These are phyloP conservation scores for Umimayanthus chanpuru DNA, from an alignment of 92 coral and sea anemone genomes.

Conservation along the genomic window DNA sequence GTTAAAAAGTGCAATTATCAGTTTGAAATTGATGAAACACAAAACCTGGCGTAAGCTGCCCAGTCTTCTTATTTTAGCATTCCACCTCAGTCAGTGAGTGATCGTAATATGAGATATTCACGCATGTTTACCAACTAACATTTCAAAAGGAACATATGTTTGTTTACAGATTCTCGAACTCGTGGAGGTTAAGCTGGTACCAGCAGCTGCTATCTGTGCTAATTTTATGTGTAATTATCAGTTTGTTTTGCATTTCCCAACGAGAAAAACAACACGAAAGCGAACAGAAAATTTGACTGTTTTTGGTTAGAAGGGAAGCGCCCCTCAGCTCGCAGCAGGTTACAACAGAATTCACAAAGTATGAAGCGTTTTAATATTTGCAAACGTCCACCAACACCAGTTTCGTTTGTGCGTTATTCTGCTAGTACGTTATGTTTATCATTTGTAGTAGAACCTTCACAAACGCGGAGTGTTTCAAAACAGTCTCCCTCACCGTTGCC, in stretches of 20 bases:
- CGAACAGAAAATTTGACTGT: neutral
- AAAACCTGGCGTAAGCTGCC: neutral
- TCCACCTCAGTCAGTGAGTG: neutral
- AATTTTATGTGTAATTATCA: neutral
- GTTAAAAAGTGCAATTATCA: neutral
- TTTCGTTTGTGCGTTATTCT: neutral
- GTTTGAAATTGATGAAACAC: neutral
- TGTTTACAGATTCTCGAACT: neutral
- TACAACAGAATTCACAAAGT: neutral
- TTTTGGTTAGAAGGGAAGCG: neutral
- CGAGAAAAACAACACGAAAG: neutral
- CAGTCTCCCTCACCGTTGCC: neutral
- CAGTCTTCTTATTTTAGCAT: neutral
- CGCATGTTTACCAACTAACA: neutral
- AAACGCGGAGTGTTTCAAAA: neutral
- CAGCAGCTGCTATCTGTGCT: neutral
- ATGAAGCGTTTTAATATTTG: neutral
- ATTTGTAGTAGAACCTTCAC: neutral
- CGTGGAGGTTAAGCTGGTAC: constrained; percentile 25
- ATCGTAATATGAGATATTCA: neutral
- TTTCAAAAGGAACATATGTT: neutral
- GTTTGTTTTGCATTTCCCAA: neutral
- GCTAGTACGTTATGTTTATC: neutral
- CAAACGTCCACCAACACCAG: neutral
- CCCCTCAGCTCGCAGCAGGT: neutral